Base-by-base conservation (phyloP, 2,113 vertebrate species). In the Urocynchramus pylzowi region DNA sequence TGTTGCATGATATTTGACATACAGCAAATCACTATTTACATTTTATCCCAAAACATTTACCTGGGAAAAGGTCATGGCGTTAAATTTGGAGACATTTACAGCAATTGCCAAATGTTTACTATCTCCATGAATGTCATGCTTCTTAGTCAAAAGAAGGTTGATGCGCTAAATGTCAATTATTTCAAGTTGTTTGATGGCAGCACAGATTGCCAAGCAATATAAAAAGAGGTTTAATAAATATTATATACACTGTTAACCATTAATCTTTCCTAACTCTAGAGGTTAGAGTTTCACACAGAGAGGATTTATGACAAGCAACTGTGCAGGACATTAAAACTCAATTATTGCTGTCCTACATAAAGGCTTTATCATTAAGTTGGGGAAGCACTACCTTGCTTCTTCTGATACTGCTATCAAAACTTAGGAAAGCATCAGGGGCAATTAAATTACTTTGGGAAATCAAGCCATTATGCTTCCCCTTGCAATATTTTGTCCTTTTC, bases 31-130 rank as follows among this genome's bases (percentile, higher is more conserved):
- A 98, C 98, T 98, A 98, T 98, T 98, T 98, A 98, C 98, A 98
- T 98, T 98, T 98, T 98, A 97, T 98, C 97, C 97, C 97, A 98
- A 98, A 98, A 98, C 98, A 98, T 98, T 98, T 98, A 98, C 98
- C 98, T 98, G 98, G 94, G 97, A 96, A 98, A 98, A 98, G 98
- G 98, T 98, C 98, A 98, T 90, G 95, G 87, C 22, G 97, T 98
- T 98, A 98, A 98, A 98, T 98, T 98, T 97, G 97, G 98, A 98
- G 98, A 98, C 98, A 98, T 98, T 98, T 98, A 95, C 97, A 98
- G 98, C 98, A 98, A 98, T 98, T 97, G 98, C 96, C 97, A 96
- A 98, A 98, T 98, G 98, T 98, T 98, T 98, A 97, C 98, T 98
- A 98, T 98, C 98, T 97, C 94, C 97, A 98, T 97, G 98, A 98